phyloP scores from a whole-genome alignment of 2,888 invertebrate species.

The Stictocephala bisonia region DNA sequence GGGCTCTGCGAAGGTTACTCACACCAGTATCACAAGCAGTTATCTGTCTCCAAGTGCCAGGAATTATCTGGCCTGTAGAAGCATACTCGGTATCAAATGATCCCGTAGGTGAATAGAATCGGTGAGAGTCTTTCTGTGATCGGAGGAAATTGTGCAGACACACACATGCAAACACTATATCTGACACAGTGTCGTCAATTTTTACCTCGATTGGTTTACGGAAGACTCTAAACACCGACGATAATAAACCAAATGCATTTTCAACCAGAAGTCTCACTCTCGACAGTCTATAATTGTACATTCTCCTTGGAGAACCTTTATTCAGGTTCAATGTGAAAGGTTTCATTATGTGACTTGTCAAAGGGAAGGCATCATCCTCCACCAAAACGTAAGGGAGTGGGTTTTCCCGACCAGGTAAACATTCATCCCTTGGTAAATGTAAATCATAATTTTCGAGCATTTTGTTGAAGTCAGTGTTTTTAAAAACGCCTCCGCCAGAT shows the following conservation, averaged over 20 bases:
- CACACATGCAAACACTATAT: conserved; percentile 43
- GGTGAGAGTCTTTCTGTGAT: conserved; percentile 27
- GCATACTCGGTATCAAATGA: conserved; percentile 28
- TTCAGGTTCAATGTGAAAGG: conserved; percentile 40
- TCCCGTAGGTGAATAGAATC: conserved; percentile 37
- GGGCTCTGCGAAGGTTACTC: conserved; percentile 26
- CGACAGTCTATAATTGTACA: conserved; percentile 31
- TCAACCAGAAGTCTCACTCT: conserved; percentile 38
- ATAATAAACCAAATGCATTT: conserved; percentile 45
- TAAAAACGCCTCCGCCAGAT: conserved; percentile 27
- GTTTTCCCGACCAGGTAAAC: conserved; percentile 1
- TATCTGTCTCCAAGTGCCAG: conserved; percentile 33
- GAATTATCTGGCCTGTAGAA: conserved; percentile 34
- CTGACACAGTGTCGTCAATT: conserved; percentile 37
- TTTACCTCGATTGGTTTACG: conserved; percentile 43
- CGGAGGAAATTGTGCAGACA: conserved; percentile 42
- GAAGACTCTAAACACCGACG: conserved; percentile 36
- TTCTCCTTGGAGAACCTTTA: conserved; percentile 35
- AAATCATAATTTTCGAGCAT: not conserved
- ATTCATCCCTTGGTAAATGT: not conserved
- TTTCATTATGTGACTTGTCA: conserved; percentile 48
- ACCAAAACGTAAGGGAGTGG: conserved; percentile 48
- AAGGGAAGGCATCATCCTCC: conserved; percentile 50
- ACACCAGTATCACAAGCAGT: conserved; percentile 39
- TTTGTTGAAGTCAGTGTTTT: conserved; percentile 1